Conservation (phyloP, 2,113 vertebrate species). For the Ageneiosus marmoratus region DNA sequence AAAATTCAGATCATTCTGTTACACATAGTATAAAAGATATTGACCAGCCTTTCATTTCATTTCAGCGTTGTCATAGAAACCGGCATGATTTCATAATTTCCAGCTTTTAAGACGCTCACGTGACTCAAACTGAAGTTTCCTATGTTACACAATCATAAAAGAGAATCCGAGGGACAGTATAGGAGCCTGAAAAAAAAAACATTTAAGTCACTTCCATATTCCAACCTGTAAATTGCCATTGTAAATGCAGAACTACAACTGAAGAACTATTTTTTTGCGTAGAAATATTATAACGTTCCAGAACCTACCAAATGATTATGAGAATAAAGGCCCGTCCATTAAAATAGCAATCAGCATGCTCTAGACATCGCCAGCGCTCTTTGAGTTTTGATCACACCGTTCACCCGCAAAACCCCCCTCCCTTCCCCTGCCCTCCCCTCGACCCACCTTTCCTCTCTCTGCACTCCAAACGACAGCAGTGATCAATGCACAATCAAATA, state of each 20-base stretch:
- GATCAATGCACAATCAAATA: slow-evolving; percentile 63
- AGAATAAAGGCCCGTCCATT: slow-evolving; percentile 52
- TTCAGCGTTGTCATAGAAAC: slow-evolving; percentile 44
- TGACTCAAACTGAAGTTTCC: neutral
- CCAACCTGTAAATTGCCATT: slow-evolving; percentile 38
- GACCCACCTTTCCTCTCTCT: slow-evolving; percentile 43
- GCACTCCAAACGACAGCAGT: slow-evolving; percentile 60
- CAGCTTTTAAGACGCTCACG: slow-evolving; percentile 59
- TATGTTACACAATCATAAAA: neutral
- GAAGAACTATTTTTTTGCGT: slow-evolving; percentile 38
- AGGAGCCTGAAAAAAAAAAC: neutral
- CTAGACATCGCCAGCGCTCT: slow-evolving; percentile 21
- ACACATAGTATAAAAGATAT: neutral
- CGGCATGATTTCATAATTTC: slow-evolving; percentile 39
- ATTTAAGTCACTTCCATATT: slow-evolving; percentile 16
- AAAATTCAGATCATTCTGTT: slow-evolving; percentile 9
- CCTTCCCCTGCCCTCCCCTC: neutral
- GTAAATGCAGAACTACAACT: slow-evolving; percentile 40
- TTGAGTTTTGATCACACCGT: slow-evolving; percentile 39
- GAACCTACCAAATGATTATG: slow-evolving; percentile 51
- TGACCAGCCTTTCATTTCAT: neutral
- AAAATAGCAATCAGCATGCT: slow-evolving; percentile 40
- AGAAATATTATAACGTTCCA: slow-evolving; percentile 39
- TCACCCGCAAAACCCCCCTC: slow-evolving; percentile 3
- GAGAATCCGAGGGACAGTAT: neutral